A percentile compares a stretch with the other conserved stretches of the same genome.
phyloP scores from a whole-genome alignment of 2,888 invertebrate species.

The Aleiodes testaceus region DNA sequence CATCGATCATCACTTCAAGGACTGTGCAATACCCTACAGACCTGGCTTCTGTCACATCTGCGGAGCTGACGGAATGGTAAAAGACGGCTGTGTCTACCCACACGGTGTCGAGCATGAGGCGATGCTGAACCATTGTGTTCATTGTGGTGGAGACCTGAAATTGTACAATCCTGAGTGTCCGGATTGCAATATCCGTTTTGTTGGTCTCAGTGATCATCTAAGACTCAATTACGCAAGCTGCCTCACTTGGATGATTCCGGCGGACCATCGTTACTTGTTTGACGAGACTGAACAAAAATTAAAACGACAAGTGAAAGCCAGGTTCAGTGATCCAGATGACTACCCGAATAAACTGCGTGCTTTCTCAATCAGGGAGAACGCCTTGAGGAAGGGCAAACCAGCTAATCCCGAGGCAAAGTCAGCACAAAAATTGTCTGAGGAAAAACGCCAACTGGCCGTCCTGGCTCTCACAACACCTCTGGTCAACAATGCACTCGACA shows the following conservation, averaged over 20 bases:
- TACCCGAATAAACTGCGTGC: too few species aligned
- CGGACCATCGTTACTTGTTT: constrained; percentile 31
- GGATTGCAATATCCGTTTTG: not conserved
- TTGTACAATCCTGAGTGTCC: not conserved
- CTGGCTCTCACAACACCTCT: too few species aligned
- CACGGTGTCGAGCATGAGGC: too few species aligned
- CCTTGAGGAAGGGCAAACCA: too few species aligned
- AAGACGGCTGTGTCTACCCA: not conserved
- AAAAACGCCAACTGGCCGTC: too few species aligned
- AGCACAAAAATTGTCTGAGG: too few species aligned
- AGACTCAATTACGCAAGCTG: constrained; percentile 37
- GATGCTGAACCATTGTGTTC: not conserved
- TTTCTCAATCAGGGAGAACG: too few species aligned
- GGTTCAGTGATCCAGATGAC: too few species aligned
- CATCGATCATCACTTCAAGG: not conserved
- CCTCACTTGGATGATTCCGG: constrained; percentile 26
- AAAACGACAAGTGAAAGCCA: too few species aligned
- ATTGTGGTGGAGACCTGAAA: not conserved
- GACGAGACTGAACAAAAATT: not conserved
- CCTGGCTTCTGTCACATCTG: constrained; percentile 1
- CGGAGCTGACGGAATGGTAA: not conserved
- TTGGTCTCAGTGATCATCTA: constrained; percentile 14
- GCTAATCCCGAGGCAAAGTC: too few species aligned
- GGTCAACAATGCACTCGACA: too few species aligned
- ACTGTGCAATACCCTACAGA: not conserved